phyloP scores from a whole-genome alignment of 2,113 vertebrate species.

The Beaufortia kweichowensis region DNA sequence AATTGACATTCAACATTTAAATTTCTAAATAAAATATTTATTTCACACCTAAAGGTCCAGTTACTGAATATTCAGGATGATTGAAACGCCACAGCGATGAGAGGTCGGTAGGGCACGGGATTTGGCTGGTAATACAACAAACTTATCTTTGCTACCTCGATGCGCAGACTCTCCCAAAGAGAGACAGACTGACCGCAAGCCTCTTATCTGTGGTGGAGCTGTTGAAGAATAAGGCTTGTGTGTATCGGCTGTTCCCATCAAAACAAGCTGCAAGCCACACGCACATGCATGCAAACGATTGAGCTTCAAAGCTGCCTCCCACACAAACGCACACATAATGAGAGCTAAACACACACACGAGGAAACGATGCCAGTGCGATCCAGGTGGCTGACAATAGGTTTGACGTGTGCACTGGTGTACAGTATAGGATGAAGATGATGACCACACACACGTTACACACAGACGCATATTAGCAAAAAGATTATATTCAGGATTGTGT shows the following conservation, averaged over 20 bases:
- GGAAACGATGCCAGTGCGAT: slow-evolving; percentile 17
- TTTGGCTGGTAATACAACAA: not conserved
- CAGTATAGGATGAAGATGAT: not conserved
- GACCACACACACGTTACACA: not conserved
- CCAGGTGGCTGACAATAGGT: slow-evolving; percentile 4
- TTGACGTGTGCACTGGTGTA: slow-evolving; percentile 19
- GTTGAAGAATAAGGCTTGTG: not conserved
- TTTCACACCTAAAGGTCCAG: not conserved
- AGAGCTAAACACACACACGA: slow-evolving; percentile 20
- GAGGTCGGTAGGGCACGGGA: not conserved
- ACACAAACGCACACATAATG: not conserved
- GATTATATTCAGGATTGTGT: not conserved
- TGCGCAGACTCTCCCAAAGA: not conserved
- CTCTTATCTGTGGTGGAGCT: not conserved
- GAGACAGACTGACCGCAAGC: slow-evolving; percentile 5
- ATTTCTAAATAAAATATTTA: too few relatives aligned
- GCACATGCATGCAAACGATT: not conserved
- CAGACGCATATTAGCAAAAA: not conserved
- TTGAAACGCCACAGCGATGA: not conserved
- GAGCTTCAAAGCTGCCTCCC: not conserved
- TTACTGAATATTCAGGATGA: not conserved
- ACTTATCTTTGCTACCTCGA: not conserved
- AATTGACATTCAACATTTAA: too few relatives aligned
- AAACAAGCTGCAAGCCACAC: not conserved
- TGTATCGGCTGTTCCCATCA: slow-evolving; percentile 13